Base-by-base conservation (phyloP, 2,888 invertebrate genomes). In the Cataglyphis cursor region DNA sequence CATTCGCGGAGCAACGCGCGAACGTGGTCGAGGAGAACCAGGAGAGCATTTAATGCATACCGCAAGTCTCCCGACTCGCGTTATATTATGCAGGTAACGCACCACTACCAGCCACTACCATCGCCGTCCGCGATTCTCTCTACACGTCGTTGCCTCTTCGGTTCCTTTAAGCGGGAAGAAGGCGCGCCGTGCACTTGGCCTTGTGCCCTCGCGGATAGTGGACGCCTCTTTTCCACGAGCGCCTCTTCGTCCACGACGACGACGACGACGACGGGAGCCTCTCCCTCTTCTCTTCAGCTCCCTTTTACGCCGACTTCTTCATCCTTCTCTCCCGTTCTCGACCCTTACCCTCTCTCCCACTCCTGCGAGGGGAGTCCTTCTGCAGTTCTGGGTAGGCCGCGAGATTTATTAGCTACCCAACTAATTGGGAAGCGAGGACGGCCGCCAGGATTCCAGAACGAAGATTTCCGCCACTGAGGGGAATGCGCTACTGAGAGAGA, bases 21-120 rank as follows among this genome's bases (percentile, higher is more conserved):
- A 48, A 68, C 62, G 62, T 59, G 35, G 41, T 81, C 62, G 84
- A 81, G 82, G 66, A 74, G 81, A 82, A 74, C 66, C 28, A 81
- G 61, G 88, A 72, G 89, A 90, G 91, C 88, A 91, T 92, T 93
- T 92, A 92, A 92, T 90, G 90, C 91, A 91, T 90, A 88, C 82
- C 64, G 74, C 82, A 76, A 85, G 83, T 82, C 85, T 78, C 73
- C 73, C 65, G 85, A 76, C 87, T 89, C 76, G 86, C 85, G 86
- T 88, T 88, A 59, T 78, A 70, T 78, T 78, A 91, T 90, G 87
- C 92, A 90, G 92, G 88, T 90, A 91, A 87, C 88, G 84, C 73
- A 73, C 75, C 57, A 68, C 62, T 57, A 65, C 82, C 81, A 85
- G 82, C 88, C n/a, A 81, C 84, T 59, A 87, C 82, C 70, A 72